Conservation (phyloP, 2,888 invertebrate species). For the Cantharis flavilabris region DNA sequence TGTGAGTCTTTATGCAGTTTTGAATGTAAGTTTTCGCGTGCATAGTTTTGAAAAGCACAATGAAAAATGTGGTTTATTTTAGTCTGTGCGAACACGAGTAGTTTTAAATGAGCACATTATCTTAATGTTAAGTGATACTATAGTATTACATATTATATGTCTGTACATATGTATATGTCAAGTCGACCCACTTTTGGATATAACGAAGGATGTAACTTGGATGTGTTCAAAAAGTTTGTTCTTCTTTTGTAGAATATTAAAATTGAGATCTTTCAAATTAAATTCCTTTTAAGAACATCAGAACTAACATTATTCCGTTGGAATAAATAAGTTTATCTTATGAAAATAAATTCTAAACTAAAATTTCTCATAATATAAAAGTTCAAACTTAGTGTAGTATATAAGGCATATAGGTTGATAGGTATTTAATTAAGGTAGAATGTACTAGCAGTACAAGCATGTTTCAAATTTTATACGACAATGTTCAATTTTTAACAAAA, state of each 20-base stretch:
- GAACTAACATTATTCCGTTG: neutral
- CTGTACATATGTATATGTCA: constrained; percentile 3
- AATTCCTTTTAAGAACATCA: neutral
- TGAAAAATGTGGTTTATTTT: constrained; percentile 24
- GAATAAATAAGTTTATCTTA: neutral
- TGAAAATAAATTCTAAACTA: neutral
- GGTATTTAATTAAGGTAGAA: neutral
- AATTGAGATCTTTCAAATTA: neutral
- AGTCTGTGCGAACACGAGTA: constrained; percentile 24
- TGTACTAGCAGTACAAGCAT: too few species aligned
- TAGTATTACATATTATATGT: constrained; percentile 4
- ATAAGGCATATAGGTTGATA: neutral
- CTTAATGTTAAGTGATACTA: constrained; percentile 24
- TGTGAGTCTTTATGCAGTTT: constrained; percentile 5
- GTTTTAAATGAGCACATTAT: constrained; percentile 30
- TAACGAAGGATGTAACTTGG: constrained; percentile 1
- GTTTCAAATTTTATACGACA: too few species aligned
- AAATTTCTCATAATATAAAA: neutral
- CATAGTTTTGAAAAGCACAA: constrained; percentile 21
- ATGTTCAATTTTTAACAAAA: too few species aligned
- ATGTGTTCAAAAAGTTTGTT: neutral
- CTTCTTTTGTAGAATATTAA: neutral
- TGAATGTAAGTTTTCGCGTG: constrained; percentile 11
- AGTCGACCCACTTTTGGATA: constrained; percentile 18
- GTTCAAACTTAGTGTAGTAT: neutral